phyloP scores from a whole-genome alignment of 92 coral and sea anemone species.

The Siderastrea siderea region DNA sequence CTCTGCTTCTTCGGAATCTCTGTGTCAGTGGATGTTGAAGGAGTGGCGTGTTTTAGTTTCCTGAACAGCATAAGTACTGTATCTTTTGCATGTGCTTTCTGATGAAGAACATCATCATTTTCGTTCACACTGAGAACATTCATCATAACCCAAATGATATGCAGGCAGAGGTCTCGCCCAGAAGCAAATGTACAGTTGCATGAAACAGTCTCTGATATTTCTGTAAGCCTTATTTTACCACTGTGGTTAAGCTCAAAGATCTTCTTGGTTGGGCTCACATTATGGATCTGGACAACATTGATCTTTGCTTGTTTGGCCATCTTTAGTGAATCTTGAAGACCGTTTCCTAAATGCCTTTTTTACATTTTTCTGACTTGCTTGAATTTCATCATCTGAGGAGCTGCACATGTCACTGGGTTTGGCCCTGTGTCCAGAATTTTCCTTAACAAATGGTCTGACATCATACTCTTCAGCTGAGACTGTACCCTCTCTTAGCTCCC shows the following conservation, averaged over 20 bases:
- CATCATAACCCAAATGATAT: slow-evolving; percentile 65
- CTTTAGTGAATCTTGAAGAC: background rate
- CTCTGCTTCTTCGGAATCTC: no score
- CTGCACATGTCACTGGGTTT: slow-evolving; percentile 6
- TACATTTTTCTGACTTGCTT: background rate
- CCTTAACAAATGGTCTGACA: slow-evolving; percentile 49
- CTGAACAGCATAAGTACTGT: slow-evolving; percentile 39
- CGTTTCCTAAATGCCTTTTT: background rate
- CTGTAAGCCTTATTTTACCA: slow-evolving; percentile 67
- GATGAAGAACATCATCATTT: slow-evolving; percentile 57
- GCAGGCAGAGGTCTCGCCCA: slow-evolving; percentile 54
- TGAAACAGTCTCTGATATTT: slow-evolving; percentile 65
- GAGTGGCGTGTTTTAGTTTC: no score
- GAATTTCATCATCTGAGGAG: no score
- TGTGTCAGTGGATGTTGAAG: no score
- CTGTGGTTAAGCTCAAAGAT: slow-evolving; percentile 65
- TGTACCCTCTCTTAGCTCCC: slow-evolving; percentile 45
- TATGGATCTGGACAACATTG: slow-evolving; percentile 50
- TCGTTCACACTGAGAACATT: slow-evolving; percentile 61
- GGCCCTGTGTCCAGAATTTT: slow-evolving; percentile 60
- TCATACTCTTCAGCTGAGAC: slow-evolving; percentile 29
- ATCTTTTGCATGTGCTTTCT: slow-evolving; percentile 61
- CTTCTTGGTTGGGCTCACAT: slow-evolving; percentile 59
- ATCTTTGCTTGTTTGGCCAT: slow-evolving; percentile 60
- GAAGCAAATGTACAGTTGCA: slow-evolving; percentile 74